These are phyloP conservation scores for Phortica variegata DNA, from an alignment of 1,140 invertebrate species.

Conservation along the genomic window DNA sequence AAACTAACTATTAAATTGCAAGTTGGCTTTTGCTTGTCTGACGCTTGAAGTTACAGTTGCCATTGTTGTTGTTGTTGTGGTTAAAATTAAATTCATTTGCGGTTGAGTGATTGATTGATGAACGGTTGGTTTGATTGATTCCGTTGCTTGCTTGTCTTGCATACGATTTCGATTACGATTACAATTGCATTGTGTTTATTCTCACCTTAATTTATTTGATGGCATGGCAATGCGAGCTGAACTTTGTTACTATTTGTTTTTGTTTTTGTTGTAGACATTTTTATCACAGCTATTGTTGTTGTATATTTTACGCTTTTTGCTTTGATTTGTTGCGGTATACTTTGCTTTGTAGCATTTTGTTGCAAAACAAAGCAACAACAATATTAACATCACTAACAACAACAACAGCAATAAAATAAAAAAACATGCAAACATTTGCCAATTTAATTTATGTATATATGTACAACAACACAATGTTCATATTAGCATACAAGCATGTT, in stretches of 20 bases:
- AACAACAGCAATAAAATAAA: conserved; percentile 7
- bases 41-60: neutral
- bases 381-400: no score
- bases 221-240: conserved; percentile 32
- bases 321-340: no score
- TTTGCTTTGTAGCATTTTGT: no score
- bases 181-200: conserved; percentile 46
- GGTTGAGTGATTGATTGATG: conserved; percentile 49
- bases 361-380: neutral
- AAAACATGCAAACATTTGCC: conserved; percentile 39
- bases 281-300: no score
- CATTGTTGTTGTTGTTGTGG: neutral
- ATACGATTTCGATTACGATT: conserved; percentile 21
- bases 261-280: conserved; percentile 7
- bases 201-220: conserved; percentile 40
- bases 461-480: no score
- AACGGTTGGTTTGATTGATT: conserved; percentile 52
- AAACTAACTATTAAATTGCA: neutral
- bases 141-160: conserved; percentile 17
- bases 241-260: conserved; percentile 23
- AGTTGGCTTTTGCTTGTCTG: neutral
- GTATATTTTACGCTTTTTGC: no score
- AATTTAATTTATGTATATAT: conserved; percentile 46
- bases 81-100: conserved; percentile 45
- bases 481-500: no score